Percentiles rank a stretch among this genome's conserved stretches.
Evolutionary conservation across 2,797 vertebrate genomes (phyloP).

Genomic region (Ammospiza maritima): DNA sequence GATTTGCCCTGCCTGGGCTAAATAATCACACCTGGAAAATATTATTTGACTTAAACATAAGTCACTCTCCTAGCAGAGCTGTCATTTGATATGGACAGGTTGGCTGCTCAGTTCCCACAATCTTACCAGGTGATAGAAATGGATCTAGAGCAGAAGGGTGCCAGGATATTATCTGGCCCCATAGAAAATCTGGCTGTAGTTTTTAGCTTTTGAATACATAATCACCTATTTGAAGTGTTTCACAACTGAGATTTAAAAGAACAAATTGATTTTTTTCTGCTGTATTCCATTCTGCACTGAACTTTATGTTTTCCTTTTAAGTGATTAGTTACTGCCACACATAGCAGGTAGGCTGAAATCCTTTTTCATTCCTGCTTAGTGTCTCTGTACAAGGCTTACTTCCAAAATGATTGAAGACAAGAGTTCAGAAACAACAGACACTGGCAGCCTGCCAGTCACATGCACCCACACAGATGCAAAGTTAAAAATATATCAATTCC

Average conservation of each 20-base stretch:
- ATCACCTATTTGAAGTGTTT: not conserved
- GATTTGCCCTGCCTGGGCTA: not conserved
- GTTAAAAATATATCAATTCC: constrained; percentile 69
- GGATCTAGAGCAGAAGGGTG: not conserved
- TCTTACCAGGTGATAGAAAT: not conserved
- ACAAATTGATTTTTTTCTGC: constrained; percentile 13
- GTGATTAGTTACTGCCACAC: constrained; percentile 52
- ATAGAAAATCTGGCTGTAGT: not conserved
- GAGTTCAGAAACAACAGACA: constrained; percentile 50
- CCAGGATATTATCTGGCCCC: not conserved
- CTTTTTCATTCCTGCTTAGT: constrained; percentile 54
- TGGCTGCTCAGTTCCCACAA: not conserved
- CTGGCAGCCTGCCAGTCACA: constrained; percentile 59
- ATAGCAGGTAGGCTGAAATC: constrained; percentile 60
- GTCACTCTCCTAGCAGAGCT: not conserved
- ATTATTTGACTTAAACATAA: not conserved
- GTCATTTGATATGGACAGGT: not conserved
- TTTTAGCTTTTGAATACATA: not conserved
- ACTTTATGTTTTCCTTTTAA: constrained; percentile 29
- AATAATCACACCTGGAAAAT: not conserved
- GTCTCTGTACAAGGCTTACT: constrained; percentile 40
- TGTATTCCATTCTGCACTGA: constrained; percentile 1
- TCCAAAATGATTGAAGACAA: constrained; percentile 65
- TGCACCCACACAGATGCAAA: constrained; percentile 59
- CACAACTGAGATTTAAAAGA: constrained; percentile 25